phyloP scores from a whole-genome alignment of 1,140 invertebrate species.

The Conus ventricosus region DNA sequence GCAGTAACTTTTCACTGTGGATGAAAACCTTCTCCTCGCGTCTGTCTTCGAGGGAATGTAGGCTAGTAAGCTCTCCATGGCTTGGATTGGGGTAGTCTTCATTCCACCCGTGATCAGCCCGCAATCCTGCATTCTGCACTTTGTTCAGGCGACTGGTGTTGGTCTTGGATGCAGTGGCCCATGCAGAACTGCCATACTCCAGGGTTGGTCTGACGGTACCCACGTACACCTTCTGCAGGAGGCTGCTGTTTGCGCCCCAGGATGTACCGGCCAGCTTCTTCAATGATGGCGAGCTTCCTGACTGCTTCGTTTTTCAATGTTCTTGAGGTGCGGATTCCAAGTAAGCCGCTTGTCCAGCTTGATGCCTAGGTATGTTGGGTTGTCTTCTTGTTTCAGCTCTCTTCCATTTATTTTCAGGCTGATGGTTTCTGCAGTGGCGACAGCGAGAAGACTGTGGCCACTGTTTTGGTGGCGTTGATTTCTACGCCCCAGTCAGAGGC shows the following conservation, averaged over 20 bases:
- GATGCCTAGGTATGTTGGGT: not conserved
- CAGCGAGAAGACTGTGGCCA: not conserved
- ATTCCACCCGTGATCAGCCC: not conserved
- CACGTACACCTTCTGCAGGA: conserved; percentile 15
- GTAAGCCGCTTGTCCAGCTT: not conserved
- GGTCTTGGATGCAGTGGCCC: conserved; percentile 20
- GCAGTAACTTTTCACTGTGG: no score
- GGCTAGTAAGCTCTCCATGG: no score
- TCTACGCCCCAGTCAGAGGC: not conserved
- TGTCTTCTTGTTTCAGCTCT: not conserved
- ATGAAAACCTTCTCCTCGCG: no score
- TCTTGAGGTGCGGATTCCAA: not conserved
- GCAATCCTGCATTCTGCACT: conserved; percentile 18
- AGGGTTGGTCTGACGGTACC: conserved; percentile 22
- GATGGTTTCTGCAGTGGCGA: not conserved
- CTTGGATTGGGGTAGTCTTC: no score
- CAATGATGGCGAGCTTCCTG: conserved; percentile 6
- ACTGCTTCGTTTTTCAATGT: not conserved
- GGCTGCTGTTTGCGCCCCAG: conserved; percentile 29
- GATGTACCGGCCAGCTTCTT: conserved; percentile 33
- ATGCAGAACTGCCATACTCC: conserved; percentile 16
- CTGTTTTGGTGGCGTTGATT: not conserved
- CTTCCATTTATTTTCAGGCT: not conserved
- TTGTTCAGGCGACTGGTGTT: not conserved
- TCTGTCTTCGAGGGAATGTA: no score